These are phyloP conservation scores for Lutjanus erythropterus DNA, from an alignment of 2,113 vertebrate species.

Conservation along the genomic window DNA sequence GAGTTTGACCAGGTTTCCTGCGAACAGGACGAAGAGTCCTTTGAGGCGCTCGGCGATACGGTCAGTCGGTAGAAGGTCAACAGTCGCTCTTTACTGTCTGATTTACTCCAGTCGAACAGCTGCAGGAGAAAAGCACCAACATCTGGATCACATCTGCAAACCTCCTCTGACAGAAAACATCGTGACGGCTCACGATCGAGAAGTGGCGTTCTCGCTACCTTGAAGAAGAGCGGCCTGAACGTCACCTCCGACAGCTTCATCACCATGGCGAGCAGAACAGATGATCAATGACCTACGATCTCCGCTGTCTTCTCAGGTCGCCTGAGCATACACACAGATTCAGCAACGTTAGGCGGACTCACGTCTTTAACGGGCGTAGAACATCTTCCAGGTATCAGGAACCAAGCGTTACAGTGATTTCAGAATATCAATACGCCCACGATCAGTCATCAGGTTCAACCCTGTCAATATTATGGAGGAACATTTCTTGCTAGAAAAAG, in stretches of 20 bases:
- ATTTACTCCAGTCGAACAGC: conserved; percentile 96
- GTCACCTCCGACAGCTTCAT: conserved; percentile 96
- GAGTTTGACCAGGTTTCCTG: conserved; percentile 94
- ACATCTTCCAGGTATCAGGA: too few species aligned
- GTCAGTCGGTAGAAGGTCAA: conserved; percentile 93
- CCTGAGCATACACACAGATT: conserved; percentile 75
- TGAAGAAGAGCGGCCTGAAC: conserved; percentile 97
- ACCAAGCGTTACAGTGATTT: too few species aligned
- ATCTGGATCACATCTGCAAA: not conserved
- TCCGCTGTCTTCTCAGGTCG: conserved; percentile 87
- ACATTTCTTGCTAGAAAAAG: too few species aligned
- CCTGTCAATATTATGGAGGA: too few species aligned
- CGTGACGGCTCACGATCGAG: too few species aligned
- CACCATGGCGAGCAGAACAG: conserved; percentile 92
- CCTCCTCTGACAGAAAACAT: too few species aligned
- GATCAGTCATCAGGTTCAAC: too few species aligned
- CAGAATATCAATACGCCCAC: too few species aligned
- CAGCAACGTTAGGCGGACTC: too few species aligned
- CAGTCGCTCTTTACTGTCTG: conserved; percentile 87
- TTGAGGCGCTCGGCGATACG: conserved; percentile 90
- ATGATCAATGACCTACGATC: conserved; percentile 88
- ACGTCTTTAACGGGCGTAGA: too few species aligned
- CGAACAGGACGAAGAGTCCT: conserved; percentile 94
- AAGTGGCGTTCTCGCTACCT: conserved; percentile 80
- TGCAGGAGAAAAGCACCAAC: conserved; percentile 54